phyloP scores from a whole-genome alignment of 2,888 invertebrate species.

The Drosophila anceps region DNA sequence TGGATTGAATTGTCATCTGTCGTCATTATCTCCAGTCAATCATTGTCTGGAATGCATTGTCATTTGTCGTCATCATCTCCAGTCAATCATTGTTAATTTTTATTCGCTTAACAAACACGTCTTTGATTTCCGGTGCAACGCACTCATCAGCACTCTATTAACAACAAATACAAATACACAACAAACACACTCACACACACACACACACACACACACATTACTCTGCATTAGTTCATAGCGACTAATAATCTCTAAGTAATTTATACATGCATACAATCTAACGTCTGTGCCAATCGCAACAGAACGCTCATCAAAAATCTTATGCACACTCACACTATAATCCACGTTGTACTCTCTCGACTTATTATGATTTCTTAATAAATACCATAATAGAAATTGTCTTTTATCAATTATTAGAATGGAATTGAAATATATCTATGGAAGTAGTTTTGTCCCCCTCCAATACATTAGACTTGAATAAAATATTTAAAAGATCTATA shows the following conservation, averaged over 20 bases:
- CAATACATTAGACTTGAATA: neutral
- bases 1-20: slow-evolving; percentile 27
- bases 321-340: slow-evolving; percentile 54
- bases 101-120: slow-evolving; percentile 46
- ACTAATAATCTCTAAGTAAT: slow-evolving; percentile 78
- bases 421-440: neutral
- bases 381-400: slow-evolving; percentile 60
- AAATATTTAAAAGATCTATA: slow-evolving; percentile 2
- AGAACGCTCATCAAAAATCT: slow-evolving; percentile 38
- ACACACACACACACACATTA: slow-evolving; percentile 37
- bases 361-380: slow-evolving; percentile 78
- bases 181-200: slow-evolving; percentile 19
- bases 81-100: slow-evolving; percentile 72
- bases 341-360: slow-evolving; percentile 68
- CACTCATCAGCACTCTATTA: slow-evolving; percentile 28
- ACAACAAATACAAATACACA: slow-evolving; percentile 19
- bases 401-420: slow-evolving; percentile 1
- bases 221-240: slow-evolving; percentile 69
- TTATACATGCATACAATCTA: slow-evolving; percentile 65
- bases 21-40: slow-evolving; percentile 48
- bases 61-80: slow-evolving; percentile 31
- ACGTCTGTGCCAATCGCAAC: slow-evolving; percentile 51
- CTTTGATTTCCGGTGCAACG: slow-evolving; percentile 43
- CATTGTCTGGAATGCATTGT: slow-evolving; percentile 56
- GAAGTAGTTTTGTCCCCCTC: neutral